A percentile compares a stretch with the other conserved stretches of the same genome.
These are phyloP conservation scores for Colletes collaris DNA, from an alignment of 2,888 invertebrate genomes.

Conservation along the genomic window DNA sequence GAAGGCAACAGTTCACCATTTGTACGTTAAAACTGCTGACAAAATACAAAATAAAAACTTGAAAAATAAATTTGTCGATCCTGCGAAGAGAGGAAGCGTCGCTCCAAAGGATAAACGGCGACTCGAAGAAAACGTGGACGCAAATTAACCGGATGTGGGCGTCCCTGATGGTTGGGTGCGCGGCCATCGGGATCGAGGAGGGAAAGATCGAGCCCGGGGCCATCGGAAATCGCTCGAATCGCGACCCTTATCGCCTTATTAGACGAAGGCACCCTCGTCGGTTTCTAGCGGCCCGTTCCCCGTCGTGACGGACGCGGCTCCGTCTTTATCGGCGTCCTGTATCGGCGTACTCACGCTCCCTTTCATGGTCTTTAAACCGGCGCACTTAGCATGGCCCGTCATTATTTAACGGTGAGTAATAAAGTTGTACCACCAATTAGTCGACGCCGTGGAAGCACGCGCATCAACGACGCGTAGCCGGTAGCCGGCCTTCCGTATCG, in stretches of 20 bases:
- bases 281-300: conserved; percentile 11
- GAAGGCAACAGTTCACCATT: too few species aligned
- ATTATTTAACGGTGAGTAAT: conserved; percentile 80
- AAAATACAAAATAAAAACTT: too few species aligned
- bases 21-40: too few species aligned
- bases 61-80: too few species aligned
- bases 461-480: conserved; percentile 52
- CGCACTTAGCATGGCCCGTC: conserved; percentile 69
- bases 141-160: conserved; percentile 53
- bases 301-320: conserved; percentile 19
- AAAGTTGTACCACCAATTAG: conserved; percentile 79
- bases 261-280: conserved; percentile 71
- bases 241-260: conserved; percentile 80
- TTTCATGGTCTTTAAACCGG: conserved; percentile 75
- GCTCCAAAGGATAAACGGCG: background rate
- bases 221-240: conserved; percentile 69
- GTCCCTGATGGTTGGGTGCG: conserved; percentile 66
- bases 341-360: conserved; percentile 71
- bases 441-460: conserved; percentile 60
- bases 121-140: background rate
- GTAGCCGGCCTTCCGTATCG: conserved; percentile 60
- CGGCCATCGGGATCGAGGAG: background rate
- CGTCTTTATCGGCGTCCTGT: conserved; percentile 71
- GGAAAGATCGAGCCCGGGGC: conserved; percentile 39
- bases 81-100: too few species aligned